Conservation (phyloP, 2,113 vertebrate genomes). For the Cyrtonyx montezumae region DNA sequence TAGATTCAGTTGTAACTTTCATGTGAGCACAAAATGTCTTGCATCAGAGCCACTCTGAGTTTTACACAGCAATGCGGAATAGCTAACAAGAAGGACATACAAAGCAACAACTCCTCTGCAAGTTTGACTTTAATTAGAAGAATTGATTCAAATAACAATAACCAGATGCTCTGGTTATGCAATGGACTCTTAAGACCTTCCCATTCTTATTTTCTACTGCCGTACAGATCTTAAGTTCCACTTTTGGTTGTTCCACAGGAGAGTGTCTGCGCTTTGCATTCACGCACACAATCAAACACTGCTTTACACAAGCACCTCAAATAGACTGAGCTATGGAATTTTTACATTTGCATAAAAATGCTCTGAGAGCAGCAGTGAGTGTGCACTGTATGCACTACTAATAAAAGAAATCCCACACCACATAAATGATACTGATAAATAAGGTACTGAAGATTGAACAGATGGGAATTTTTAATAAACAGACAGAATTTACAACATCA, state of each 20-base stretch:
- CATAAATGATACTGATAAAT: background rate
- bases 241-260: background rate
- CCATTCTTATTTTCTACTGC: background rate
- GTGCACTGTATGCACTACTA: background rate
- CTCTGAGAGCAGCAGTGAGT: background rate
- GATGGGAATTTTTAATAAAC: background rate
- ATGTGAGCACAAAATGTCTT: too few relatives aligned
- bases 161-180: background rate
- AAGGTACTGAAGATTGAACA: background rate
- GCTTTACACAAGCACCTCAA: background rate
- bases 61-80: background rate
- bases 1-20: background rate
- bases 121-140: background rate
- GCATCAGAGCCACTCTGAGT: background rate
- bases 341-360: background rate
- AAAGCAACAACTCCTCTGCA: background rate
- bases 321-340: background rate
- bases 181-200: constrained; percentile 6
- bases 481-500: background rate
- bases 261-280: background rate
- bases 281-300: background rate
- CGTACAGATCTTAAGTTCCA: background rate
- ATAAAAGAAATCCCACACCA: background rate
- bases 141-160: background rate
- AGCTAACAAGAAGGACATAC: background rate